phyloP scores from a whole-genome alignment of 2,797 vertebrate species.

The Rhincodon typus region DNA sequence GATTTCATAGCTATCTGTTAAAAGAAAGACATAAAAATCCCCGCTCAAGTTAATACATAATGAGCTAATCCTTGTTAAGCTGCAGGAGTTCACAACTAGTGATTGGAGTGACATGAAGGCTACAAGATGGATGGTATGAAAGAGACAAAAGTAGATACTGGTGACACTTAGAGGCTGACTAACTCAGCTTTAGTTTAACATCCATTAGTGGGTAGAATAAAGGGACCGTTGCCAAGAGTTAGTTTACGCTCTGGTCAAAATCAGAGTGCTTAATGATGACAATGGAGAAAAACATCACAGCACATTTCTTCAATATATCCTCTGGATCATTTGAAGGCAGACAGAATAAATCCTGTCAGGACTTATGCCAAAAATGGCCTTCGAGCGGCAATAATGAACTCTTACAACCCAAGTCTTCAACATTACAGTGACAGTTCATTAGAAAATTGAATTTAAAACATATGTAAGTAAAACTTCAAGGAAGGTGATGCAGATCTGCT shows the following conservation, averaged over 20 bases:
- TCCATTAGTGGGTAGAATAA: neutral
- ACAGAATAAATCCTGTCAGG: neutral
- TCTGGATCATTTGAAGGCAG: neutral
- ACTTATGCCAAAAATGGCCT: neutral
- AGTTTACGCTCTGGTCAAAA: neutral
- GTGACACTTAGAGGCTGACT: neutral
- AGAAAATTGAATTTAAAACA: neutral
- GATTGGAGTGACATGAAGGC: neutral
- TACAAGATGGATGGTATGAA: neutral
- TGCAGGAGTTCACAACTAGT: neutral
- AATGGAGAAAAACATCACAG: neutral
- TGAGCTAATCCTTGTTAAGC: neutral
- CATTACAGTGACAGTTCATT: neutral
- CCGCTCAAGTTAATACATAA: neutral
- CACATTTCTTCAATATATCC: neutral
- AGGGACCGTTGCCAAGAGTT: neutral
- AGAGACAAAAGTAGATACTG: neutral
- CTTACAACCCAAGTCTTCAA: neutral
- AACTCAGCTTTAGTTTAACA: neutral
- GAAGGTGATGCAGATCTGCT: constrained; percentile 39
- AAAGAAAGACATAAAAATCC: neutral
- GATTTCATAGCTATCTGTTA: neutral
- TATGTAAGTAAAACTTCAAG: neutral
- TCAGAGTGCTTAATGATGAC: neutral
- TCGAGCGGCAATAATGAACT: neutral